Percentiles rank a stretch among this genome's conserved stretches.
Evolutionary conservation across 2,797 vertebrate genomes (phyloP).

Genomic region (Sebastes diploproa): DNA sequence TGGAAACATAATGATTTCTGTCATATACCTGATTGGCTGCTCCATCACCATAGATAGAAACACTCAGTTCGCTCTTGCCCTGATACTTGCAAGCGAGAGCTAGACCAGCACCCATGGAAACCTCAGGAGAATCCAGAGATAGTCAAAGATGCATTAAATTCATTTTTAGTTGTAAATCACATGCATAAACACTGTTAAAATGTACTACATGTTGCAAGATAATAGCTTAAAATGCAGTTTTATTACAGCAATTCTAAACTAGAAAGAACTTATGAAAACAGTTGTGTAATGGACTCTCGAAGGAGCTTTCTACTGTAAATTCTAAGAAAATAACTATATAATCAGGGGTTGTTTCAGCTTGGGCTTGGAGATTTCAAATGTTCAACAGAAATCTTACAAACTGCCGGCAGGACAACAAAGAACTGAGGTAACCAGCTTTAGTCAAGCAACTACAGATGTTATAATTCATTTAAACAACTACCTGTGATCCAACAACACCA

Average conservation of each 20-base stretch:
- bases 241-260: not conserved
- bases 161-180: not conserved
- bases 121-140: not conserved
- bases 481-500: not conserved
- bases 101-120: not conserved
- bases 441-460: not conserved
- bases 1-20: not conserved
- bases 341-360: not conserved
- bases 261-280: not conserved
- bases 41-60: not conserved
- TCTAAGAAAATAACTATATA: not conserved
- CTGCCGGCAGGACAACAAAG: not conserved
- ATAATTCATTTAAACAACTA: not conserved
- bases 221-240: not conserved
- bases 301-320: not conserved
- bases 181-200: not conserved
- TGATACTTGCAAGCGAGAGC: not conserved
- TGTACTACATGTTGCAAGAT: not conserved
- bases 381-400: not conserved
- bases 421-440: not conserved
- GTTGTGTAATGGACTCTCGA: not conserved
- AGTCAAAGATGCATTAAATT: not conserved
- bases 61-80: not conserved
- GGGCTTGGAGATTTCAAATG: not conserved
- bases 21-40: constrained; percentile 59